Base-by-base conservation (phyloP, 2,797 vertebrate genomes). In the Hypotaenidia philippensis region DNA sequence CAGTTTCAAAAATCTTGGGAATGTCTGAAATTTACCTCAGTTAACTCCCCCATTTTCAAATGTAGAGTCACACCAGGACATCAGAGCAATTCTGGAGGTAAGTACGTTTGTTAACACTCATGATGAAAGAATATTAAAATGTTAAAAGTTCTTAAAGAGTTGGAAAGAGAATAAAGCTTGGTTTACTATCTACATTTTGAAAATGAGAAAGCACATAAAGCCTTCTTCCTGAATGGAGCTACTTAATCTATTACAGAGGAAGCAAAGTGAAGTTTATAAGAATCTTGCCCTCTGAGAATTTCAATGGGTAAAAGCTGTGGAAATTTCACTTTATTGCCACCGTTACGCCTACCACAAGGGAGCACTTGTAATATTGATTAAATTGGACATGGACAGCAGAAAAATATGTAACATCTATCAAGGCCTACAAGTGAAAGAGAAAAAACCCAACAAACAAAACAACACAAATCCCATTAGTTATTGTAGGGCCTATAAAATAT, bases 321-420 rank as follows among this genome's bases (percentile, higher is more conserved):
- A 96, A 96, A 96, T 97, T 96, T 92, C 93, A 94, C 84, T 96
- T 96, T 89, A 94, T 85, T 94, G 87, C 90, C 93, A 94, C 90
- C 2, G 89, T 96, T 96, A 82, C 69, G 21, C 95, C 84, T 89
- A 89, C 89, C 93, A 92, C 89, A 94, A 91, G 95, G 94, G 95
- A 96, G 57, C 84, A 87, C 70, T 96, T 95, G 75, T 94, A 92
- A 94, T 96, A 94, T 94, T 95, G 95, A 95, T 94, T 94, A 95
- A 93, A 96, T 96, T 96, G 89, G 92, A 96, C 84, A 96, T 75
- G 94, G 95, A 93, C 57, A 92, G 87, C 31, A 96, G 68, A 96
- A 93, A 97, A 94, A 59, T 85, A 91, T 68, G 76, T 90, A 89
- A 91, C 71, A 93, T 89, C 90, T 87, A 93, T 92, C 89, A 92